Conservation (phyloP, 2,888 invertebrate genomes). For the Drosophila neotestacea region DNA sequence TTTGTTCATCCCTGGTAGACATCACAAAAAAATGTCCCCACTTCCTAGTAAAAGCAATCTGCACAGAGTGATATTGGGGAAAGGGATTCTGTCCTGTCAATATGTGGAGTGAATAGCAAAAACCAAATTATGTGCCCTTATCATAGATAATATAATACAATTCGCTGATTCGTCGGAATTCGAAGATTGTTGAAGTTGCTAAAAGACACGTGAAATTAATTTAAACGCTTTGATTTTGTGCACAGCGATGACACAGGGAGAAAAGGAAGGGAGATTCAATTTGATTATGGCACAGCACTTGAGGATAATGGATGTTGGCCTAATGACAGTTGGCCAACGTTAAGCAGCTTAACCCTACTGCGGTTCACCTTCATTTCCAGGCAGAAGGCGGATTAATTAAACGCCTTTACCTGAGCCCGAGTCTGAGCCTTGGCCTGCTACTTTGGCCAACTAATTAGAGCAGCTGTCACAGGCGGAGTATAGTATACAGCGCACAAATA, state of each 20-base stretch:
- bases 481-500: constrained; percentile 61
- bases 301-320: constrained; percentile 54
- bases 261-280: constrained; percentile 51
- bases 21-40: neutral
- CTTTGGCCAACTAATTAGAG: constrained; percentile 68
- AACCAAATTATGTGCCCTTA: constrained; percentile 25
- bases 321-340: constrained; percentile 40
- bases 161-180: constrained; percentile 44
- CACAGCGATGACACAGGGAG: constrained; percentile 16
- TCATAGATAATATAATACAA: constrained; percentile 39
- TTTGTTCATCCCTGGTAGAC: constrained; percentile 15
- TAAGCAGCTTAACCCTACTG: constrained; percentile 73
- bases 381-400: constrained; percentile 68
- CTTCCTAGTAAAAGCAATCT: constrained; percentile 2
- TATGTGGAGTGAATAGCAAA: constrained; percentile 26
- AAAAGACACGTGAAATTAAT: constrained; percentile 61
- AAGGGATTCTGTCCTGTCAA: neutral
- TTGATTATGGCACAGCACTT: constrained; percentile 47
- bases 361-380: constrained; percentile 60
- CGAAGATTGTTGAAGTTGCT: constrained; percentile 34
- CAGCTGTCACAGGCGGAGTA: constrained; percentile 61
- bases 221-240: constrained; percentile 57
- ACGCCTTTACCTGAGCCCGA: constrained; percentile 50
- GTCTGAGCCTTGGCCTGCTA: constrained; percentile 39
- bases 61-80: neutral